Conservation (phyloP, 2,113 vertebrate species). For the Pachyramphus minor region DNA sequence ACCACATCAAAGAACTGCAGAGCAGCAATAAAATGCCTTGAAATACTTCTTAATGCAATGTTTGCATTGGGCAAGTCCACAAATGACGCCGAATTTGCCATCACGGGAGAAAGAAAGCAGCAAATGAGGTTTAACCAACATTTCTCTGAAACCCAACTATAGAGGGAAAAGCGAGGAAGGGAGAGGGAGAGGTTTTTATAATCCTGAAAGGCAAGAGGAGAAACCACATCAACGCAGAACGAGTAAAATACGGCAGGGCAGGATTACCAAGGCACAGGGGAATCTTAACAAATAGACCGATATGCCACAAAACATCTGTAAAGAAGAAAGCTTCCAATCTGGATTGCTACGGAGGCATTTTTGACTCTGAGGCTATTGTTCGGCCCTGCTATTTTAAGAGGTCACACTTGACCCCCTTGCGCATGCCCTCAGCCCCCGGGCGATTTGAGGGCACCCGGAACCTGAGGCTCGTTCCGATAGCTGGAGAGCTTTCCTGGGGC, state of each 20-base stretch:
- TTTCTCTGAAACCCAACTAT: constrained; percentile 21
- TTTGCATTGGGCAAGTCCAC: background rate
- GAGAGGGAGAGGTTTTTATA: background rate
- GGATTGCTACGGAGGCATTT: background rate
- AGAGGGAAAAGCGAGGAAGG: background rate
- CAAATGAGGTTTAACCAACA: constrained; percentile 17
- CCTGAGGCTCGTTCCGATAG: background rate
- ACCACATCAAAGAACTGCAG: background rate
- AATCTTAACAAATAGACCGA: background rate
- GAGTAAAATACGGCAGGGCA: background rate
- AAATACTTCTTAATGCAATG: background rate
- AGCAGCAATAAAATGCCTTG: background rate
- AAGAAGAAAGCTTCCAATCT: background rate
- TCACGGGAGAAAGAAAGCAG: background rate
- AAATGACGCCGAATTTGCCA: constrained; percentile 29
- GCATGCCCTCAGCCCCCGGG: background rate
- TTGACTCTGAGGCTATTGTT: background rate
- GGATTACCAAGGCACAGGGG: background rate
- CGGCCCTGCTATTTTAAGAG: background rate
- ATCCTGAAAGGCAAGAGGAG: constrained; percentile 2
- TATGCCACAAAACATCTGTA: background rate
- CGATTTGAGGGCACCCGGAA: background rate
- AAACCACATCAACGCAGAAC: background rate
- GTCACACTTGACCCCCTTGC: background rate
- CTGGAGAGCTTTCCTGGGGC: background rate